Conservation (phyloP, 2,113 vertebrate genomes). For the Nyctereutes procyonoides region DNA sequence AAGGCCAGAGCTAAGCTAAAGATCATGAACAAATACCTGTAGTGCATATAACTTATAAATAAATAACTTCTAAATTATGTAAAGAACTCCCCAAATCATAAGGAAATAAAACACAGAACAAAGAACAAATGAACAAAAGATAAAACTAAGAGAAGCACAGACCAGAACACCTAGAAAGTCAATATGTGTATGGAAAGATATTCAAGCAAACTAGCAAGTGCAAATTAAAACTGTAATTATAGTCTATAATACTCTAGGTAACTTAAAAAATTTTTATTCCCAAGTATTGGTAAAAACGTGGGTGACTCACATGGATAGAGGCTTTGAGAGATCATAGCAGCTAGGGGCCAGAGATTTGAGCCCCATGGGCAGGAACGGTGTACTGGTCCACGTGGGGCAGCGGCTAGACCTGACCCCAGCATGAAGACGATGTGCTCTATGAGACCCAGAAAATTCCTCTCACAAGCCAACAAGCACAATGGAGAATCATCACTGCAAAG, state of each 20-base stretch:
- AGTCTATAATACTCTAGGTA: not conserved
- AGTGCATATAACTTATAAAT: not conserved
- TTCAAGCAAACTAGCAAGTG: not conserved
- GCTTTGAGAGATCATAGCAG: not conserved
- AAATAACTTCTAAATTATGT: not conserved
- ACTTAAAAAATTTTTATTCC: not conserved
- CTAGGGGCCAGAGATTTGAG: not conserved
- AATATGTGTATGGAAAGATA: not conserved
- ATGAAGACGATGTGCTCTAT: not conserved
- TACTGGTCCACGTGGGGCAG: not conserved
- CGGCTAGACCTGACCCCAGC: not conserved
- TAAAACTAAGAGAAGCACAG: not conserved
- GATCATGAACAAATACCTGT: not conserved
- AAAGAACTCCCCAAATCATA: not conserved
- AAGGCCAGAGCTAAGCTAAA: not conserved
- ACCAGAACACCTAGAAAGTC: not conserved
- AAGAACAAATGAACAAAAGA: not conserved
- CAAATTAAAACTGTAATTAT: not conserved
- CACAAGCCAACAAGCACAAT: not conserved
- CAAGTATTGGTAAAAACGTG: not conserved
- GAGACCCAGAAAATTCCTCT: not conserved
- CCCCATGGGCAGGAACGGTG: not conserved
- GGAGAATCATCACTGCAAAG: not conserved
- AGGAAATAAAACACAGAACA: not conserved
- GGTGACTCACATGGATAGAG: not conserved